These are phyloP conservation scores for Recurvirostra avosetta DNA, from an alignment of 2,113 vertebrate genomes.

Conservation along the genomic window DNA sequence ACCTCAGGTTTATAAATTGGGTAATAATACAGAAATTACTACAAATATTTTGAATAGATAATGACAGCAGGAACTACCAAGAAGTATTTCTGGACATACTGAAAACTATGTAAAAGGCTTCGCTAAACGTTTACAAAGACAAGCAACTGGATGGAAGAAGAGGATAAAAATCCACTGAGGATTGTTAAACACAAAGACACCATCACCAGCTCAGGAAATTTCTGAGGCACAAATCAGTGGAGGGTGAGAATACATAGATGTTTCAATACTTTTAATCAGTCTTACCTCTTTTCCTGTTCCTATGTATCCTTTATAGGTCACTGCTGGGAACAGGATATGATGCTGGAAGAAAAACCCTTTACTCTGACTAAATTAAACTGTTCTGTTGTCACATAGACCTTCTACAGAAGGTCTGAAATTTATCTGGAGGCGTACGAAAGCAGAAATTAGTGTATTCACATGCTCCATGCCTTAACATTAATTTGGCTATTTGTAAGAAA, in stretches of 20 bases:
- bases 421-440: neutral
- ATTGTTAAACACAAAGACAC: neutral
- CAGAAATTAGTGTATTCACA: neutral
- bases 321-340: neutral
- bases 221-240: neutral
- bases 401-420: neutral
- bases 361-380: neutral
- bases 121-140: neutral
- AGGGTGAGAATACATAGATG: neutral
- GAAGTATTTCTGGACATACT: neutral
- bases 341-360: neutral
- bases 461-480: neutral
- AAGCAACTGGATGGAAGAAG: neutral
- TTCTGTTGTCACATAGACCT: neutral
- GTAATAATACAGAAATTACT: neutral
- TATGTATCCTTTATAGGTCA: neutral
- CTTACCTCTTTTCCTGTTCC: neutral
- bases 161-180: neutral
- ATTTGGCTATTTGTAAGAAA: neutral
- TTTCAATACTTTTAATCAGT: neutral
- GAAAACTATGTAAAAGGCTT: neutral
- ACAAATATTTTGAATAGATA: neutral
- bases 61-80: neutral
- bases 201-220: neutral
- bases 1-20: neutral